A percentile compares a stretch with the other conserved stretches of the same genome.
phyloP scores from a whole-genome alignment of 2,797 vertebrate species.

The Leptodactylus fallax region DNA sequence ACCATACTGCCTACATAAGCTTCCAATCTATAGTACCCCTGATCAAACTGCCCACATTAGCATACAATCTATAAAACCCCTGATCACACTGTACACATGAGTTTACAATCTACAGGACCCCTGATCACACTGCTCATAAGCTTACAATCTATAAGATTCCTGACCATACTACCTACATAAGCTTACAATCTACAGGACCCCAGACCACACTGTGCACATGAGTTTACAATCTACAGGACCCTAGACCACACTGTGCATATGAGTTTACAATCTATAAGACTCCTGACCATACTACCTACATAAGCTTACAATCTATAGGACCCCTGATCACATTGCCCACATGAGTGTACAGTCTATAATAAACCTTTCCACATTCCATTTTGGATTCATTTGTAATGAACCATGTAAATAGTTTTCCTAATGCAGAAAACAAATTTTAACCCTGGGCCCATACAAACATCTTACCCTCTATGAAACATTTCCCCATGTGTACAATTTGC shows the following conservation, averaged over 20 bases:
- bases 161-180: not conserved
- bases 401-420: not conserved
- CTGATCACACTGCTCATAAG: not conserved
- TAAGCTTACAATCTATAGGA: not conserved
- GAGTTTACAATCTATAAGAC: not conserved
- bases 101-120: not conserved
- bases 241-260: not conserved
- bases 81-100: too few species aligned
- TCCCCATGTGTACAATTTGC: not conserved
- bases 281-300: not conserved
- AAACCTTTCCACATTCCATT: not conserved
- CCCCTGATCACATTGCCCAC: not conserved
- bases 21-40: not conserved
- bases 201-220: too few species aligned
- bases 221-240: not conserved
- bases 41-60: not conserved
- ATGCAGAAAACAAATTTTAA: not conserved
- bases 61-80: not conserved
- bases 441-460: not conserved
- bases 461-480: not conserved
- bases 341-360: not conserved
- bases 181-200: not conserved
- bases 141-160: not conserved
- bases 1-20: not conserved
- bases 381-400: not conserved